These are phyloP conservation scores for Hymenopus coronatus DNA, from an alignment of 2,888 invertebrate species.

Conservation along the genomic window DNA sequence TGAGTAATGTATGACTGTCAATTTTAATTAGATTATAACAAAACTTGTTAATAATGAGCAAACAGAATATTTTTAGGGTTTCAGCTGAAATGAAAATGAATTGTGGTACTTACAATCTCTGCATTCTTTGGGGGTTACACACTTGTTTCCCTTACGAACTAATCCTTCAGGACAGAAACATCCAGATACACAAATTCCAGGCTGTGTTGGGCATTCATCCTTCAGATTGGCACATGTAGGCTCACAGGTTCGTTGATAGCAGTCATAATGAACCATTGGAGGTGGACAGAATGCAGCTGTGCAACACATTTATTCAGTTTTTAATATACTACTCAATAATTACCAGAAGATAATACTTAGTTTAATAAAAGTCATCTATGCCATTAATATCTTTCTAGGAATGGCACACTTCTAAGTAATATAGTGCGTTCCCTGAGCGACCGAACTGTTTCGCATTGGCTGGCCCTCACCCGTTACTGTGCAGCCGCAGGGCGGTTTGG, in stretches of 20 bases:
- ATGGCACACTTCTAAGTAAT: too few species aligned
- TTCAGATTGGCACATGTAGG: constrained; percentile 66
- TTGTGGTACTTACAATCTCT: constrained; percentile 64
- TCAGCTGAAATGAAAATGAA: not conserved
- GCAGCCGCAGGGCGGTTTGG: too few species aligned
- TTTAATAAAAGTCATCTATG: too few species aligned
- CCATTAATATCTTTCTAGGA: too few species aligned
- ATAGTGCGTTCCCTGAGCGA: too few species aligned
- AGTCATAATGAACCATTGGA: constrained; percentile 78
- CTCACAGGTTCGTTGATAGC: constrained; percentile 75
- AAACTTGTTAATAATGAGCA: too few species aligned
- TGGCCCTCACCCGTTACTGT: too few species aligned
- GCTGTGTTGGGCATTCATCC: constrained; percentile 60
- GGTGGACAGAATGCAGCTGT: constrained; percentile 68
- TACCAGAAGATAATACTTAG: not conserved
- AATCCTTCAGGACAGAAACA: constrained; percentile 80
- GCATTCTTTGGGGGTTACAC: constrained; percentile 69
- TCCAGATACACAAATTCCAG: constrained; percentile 73
- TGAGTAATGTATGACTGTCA: too few species aligned
- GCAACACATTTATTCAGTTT: constrained; percentile 31
- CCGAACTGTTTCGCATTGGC: too few species aligned
- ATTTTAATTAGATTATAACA: too few species aligned
- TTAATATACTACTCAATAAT: not conserved
- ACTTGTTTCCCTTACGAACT: constrained; percentile 61
- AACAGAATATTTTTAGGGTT: not conserved